Evolutionary conservation across 92 coral and sea anemone genomes (phyloP), one percentile per base, ranked within the genome.

Genomic region (Epizoanthus rinbou): DNA sequence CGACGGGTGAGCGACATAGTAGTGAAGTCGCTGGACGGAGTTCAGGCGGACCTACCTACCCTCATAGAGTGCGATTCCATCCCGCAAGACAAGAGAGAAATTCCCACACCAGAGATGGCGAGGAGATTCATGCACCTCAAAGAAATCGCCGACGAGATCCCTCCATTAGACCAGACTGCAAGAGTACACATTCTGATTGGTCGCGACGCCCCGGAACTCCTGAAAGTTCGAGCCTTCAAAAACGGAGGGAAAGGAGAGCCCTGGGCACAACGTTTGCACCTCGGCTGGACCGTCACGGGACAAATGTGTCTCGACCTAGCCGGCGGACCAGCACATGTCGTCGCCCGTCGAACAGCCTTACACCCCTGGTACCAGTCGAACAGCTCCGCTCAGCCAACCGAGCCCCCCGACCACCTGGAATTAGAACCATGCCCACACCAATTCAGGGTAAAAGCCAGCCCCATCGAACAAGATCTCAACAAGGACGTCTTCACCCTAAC

Each of bases 101-200:
- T 86, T 59, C 86, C 86, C 6, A 81, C 90, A 6, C 90, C 90
- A 6, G 82, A 70, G 66, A 80, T 81, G 50, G 86, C 86, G 57
- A 70, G 80, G 82, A 80, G 85, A 31, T 86, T 86, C 37, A 28
- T 64, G 56, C 90, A 86, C 75, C 83, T 86, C 16, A 37, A 86
- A 56, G 68, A 69, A 1, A 86, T 86, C 5, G 85, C 89, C 16
- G 25, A 79, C 75, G 81, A 79, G 76, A 86, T 86, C 54, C 89
- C 89, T 28, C 89, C 89, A 1, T 39, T 79, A 56, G 72, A 86
- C 33, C 41, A 86, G 7, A 47, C 11, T 18, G 85, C 85, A 8
- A 78, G 28, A 18, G 45, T 71, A 4, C 85, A 86, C 35, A 25
- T 86, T 35, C 89, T 86, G 13, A 41, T 86, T 2, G 85, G 89